These are phyloP conservation scores for Nineta flava DNA, from an alignment of 2,888 invertebrate genomes.

Conservation along the genomic window DNA sequence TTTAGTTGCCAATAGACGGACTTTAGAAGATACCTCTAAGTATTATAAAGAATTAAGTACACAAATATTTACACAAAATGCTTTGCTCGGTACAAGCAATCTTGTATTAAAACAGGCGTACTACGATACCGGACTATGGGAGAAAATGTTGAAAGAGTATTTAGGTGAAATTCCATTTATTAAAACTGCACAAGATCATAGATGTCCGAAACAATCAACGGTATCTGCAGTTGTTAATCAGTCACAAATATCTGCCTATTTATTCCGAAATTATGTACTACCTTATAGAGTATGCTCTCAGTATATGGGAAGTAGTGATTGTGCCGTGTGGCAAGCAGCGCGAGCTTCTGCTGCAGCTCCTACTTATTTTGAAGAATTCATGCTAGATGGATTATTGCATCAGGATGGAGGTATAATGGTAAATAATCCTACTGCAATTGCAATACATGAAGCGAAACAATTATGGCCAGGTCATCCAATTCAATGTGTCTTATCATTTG, in stretches of 20 bases:
- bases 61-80: constrained; percentile 48
- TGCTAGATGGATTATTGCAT: constrained; percentile 48
- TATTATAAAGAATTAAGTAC: constrained; percentile 42
- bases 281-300: constrained; percentile 51
- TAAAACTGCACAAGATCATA: constrained; percentile 34
- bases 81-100: constrained; percentile 52
- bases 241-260: constrained; percentile 51
- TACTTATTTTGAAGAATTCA: constrained; percentile 75
- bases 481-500: constrained; percentile 68
- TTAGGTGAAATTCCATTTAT: constrained; percentile 45
- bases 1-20: constrained; percentile 36
- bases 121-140: constrained; percentile 76
- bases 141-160: constrained; percentile 51
- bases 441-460: constrained; percentile 70
- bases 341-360: constrained; percentile 85
- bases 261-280: constrained; percentile 74
- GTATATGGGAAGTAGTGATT: constrained; percentile 52
- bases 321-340: constrained; percentile 67
- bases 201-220: constrained; percentile 48
- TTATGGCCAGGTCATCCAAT: constrained; percentile 63
- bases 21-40: constrained; percentile 41
- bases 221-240: constrained; percentile 69
- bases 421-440: constrained; percentile 81
- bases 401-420: constrained; percentile 73
- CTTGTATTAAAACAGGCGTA: constrained; percentile 77